Conservation (phyloP, 2,113 vertebrate species). For the Pungitius pungitius region DNA sequence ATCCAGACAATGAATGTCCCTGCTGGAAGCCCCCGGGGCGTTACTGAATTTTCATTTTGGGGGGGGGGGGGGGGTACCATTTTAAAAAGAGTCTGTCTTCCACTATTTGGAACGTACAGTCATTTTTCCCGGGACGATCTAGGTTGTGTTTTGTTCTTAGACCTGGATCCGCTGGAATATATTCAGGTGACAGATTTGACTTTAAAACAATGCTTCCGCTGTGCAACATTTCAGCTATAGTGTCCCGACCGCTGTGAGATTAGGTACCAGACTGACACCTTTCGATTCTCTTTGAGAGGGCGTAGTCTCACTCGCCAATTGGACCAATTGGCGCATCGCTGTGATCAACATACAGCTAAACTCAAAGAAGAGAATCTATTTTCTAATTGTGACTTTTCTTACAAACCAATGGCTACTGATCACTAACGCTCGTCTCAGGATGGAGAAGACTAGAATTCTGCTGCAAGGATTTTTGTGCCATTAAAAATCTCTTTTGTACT, state of each 20-base stretch:
- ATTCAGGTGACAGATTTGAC: slow-evolving; percentile 5
- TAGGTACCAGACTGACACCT: slow-evolving; percentile 1
- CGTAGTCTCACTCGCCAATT: not conserved
- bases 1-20: slow-evolving; percentile 5
- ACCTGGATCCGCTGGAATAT: slow-evolving; percentile 68
- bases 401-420: slow-evolving; percentile 74
- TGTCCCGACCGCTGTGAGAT: slow-evolving; percentile 25
- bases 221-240: slow-evolving; percentile 3
- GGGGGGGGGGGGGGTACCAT: slow-evolving; percentile 23
- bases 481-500: slow-evolving; percentile 73
- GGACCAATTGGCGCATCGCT: slow-evolving; percentile 27
- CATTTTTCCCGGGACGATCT: slow-evolving; percentile 9
- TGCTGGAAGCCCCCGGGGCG: slow-evolving; percentile 28
- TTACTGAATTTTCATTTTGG: not conserved
- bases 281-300: not conserved
- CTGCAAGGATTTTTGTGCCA: slow-evolving; percentile 73
- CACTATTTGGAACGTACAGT: slow-evolving; percentile 11
- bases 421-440: slow-evolving; percentile 59
- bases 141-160: not conserved
- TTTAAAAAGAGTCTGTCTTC: slow-evolving; percentile 40
- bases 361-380: slow-evolving; percentile 37
- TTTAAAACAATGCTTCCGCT: not conserved
- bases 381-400: slow-evolving; percentile 55
- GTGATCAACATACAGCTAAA: slow-evolving; percentile 38
- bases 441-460: slow-evolving; percentile 56